Evolutionary conservation across 2,113 vertebrate genomes (phyloP).

Genomic region (Silurus meridionalis): DNA sequence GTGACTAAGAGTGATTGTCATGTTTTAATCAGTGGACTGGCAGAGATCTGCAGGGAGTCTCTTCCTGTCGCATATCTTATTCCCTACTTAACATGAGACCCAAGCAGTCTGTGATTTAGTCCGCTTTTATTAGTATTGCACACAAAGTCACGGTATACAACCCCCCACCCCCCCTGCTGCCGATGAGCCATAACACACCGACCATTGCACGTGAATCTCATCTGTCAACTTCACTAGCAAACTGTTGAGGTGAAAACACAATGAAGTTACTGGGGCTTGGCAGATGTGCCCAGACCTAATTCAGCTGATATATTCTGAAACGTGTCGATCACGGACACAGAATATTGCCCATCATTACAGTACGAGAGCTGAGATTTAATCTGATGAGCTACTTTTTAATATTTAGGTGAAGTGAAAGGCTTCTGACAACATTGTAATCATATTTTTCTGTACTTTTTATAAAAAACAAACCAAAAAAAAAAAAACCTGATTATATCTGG

Average conservation of each 20-base stretch:
- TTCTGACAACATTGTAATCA: not conserved
- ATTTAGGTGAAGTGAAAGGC: conserved; percentile 48
- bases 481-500: not conserved
- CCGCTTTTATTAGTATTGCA: conserved; percentile 46
- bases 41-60: conserved; percentile 51
- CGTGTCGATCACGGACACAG: conserved; percentile 27
- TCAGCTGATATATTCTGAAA: conserved; percentile 36
- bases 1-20: conserved; percentile 57
- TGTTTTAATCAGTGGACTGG: conserved; percentile 61
- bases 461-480: not conserved
- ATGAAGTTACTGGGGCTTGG: conserved; percentile 46
- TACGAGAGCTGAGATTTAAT: conserved; percentile 32
- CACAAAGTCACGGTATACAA: conserved; percentile 3
- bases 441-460: not conserved
- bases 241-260: conserved; percentile 35
- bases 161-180: conserved; percentile 18
- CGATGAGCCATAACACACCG: conserved; percentile 30
- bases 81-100: conserved; percentile 31
- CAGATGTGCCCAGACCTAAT: conserved; percentile 44
- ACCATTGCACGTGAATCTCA: conserved; percentile 19
- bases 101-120: conserved; percentile 46
- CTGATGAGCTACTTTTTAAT: conserved; percentile 23
- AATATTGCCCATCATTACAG: conserved; percentile 39
- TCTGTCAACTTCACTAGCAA: conserved; percentile 25
- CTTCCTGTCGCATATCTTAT: conserved; percentile 7